Evolutionary conservation across 2,888 invertebrate species (phyloP).

Genomic region (Synergus gifuensis): DNA sequence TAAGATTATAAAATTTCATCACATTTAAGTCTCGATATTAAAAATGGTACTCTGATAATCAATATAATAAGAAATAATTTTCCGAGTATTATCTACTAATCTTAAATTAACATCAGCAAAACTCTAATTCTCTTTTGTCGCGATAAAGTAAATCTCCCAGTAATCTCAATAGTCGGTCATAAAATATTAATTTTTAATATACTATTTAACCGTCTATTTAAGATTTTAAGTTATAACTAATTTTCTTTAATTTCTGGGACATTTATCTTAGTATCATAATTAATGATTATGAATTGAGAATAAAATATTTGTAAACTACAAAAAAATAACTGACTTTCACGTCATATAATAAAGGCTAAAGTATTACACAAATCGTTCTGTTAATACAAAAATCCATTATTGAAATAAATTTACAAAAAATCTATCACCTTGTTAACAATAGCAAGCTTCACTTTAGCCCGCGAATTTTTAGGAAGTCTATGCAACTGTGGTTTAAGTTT

Average conservation of each 20-base stretch:
- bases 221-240: too few relatives aligned
- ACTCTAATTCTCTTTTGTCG: not conserved
- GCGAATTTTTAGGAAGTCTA: slow-evolving; percentile 71
- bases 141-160: not conserved
- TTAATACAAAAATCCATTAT: slow-evolving; percentile 23
- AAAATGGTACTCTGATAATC: not conserved
- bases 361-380: slow-evolving; percentile 1
- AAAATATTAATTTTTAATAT: too few relatives aligned
- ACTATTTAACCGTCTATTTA: too few relatives aligned
- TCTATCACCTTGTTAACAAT: slow-evolving; percentile 76
- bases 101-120: not conserved
- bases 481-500: slow-evolving; percentile 73
- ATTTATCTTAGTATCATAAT: slow-evolving; percentile 12
- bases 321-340: not conserved
- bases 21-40: not conserved
- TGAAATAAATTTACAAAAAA: slow-evolving; percentile 64
- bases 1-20: not conserved
- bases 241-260: too few relatives aligned
- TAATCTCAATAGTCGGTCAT: not conserved
- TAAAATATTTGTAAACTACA: slow-evolving; percentile 30
- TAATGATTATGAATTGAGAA: slow-evolving; percentile 35
- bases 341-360: not conserved
- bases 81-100: not conserved
- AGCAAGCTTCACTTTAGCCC: slow-evolving; percentile 72
- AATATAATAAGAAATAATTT: not conserved